Percentiles rank a stretch among this genome's conserved stretches.
phyloP scores from a whole-genome alignment of 2,888 invertebrate genomes.

The Lacanobia wlatinum region DNA sequence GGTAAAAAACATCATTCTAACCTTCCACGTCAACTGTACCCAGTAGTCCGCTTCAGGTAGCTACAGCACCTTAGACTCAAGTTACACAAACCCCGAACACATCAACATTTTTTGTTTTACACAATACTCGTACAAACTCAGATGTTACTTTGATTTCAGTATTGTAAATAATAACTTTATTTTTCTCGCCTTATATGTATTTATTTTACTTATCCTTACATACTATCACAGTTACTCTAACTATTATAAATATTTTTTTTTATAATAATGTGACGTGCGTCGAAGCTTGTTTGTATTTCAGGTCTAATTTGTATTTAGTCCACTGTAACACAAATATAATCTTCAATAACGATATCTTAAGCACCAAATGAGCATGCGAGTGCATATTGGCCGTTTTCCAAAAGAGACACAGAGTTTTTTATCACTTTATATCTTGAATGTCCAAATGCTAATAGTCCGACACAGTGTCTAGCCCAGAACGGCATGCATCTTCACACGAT shows the following conservation, averaged over 20 bases:
- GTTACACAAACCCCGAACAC: constrained; percentile 57
- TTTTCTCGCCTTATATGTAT: constrained; percentile 72
- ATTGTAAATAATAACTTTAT: constrained; percentile 74
- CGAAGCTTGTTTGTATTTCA: constrained; percentile 80
- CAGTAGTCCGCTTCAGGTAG: constrained; percentile 69
- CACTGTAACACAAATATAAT: constrained; percentile 75
- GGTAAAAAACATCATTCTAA: constrained; percentile 89
- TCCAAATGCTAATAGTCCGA: constrained; percentile 38
- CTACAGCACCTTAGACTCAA: constrained; percentile 66
- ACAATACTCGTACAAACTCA: constrained; percentile 66
- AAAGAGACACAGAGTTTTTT: constrained; percentile 53
- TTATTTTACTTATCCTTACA: constrained; percentile 68
- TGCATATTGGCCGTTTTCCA: constrained; percentile 74
- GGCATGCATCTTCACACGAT: constrained; percentile 60
- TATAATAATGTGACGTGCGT: constrained; percentile 69
- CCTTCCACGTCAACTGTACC: constrained; percentile 27
- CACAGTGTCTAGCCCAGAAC: constrained; percentile 53
- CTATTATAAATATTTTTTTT: constrained; percentile 53
- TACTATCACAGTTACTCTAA: constrained; percentile 67
- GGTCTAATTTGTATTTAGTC: constrained; percentile 79
- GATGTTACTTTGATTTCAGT: constrained; percentile 65
- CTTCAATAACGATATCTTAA: constrained; percentile 71
- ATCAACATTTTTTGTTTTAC: constrained; percentile 60
- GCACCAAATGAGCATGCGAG: constrained; percentile 88
- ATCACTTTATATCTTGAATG: constrained; percentile 34